A percentile compares a stretch with the other conserved stretches of the same genome.
phyloP scores from a whole-genome alignment of 2,888 invertebrate species.

The Sicus ferrugineus region DNA sequence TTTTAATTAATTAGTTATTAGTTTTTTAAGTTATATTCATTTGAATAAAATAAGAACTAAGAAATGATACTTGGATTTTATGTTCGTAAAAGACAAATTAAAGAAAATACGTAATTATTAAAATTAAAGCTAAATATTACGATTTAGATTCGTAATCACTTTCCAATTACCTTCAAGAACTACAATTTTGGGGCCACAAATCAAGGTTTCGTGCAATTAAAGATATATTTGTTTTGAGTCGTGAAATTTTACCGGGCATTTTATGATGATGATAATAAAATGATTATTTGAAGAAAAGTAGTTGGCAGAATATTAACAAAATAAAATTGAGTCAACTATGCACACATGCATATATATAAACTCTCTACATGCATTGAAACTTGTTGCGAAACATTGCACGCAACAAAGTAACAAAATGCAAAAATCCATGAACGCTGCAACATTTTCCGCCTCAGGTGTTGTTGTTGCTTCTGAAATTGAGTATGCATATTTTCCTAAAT shows the following conservation, averaged over 20 bases:
- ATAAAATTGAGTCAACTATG: not conserved
- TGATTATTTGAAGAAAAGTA: not conserved
- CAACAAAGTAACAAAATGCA: not conserved
- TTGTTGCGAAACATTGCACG: slow-evolving; percentile 5
- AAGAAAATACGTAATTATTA: no score
- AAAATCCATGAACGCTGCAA: slow-evolving; percentile 1
- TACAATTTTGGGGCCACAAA: not conserved
- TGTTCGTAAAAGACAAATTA: no score
- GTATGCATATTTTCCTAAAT: not conserved
- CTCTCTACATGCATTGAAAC: not conserved
- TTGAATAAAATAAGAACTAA: no score
- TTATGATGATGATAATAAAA: not conserved
- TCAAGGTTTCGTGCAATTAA: not conserved
- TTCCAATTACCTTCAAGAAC: not conserved
- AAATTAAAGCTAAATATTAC: no score
- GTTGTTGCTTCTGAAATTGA: not conserved
- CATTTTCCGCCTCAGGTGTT: not conserved
- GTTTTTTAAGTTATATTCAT: no score
- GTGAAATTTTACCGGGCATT: not conserved
- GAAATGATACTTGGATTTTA: no score
- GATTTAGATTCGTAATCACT: no score
- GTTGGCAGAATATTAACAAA: not conserved
- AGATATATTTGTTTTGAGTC: no score
- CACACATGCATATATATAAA: no score
- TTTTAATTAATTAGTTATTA: no score